These are phyloP conservation scores for Blastomussa wellsi DNA, from an alignment of 92 coral and sea anemone species.

Conservation along the genomic window DNA sequence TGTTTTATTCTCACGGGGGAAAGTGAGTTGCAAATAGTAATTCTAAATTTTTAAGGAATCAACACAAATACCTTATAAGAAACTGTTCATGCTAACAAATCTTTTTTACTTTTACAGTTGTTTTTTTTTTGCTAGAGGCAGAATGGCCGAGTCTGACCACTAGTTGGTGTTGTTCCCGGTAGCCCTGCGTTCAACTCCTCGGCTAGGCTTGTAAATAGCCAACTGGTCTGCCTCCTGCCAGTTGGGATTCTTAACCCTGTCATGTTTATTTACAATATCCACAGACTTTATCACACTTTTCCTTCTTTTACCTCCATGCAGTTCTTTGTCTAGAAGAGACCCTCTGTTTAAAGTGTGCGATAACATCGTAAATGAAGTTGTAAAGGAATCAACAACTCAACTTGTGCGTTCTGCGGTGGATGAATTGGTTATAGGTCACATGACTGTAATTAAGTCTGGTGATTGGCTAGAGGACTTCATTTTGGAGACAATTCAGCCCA, in stretches of 20 bases:
- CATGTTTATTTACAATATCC: too few relatives aligned
- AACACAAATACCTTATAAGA: too few relatives aligned
- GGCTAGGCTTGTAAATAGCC: too few relatives aligned
- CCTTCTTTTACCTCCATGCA: neutral
- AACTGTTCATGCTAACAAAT: too few relatives aligned
- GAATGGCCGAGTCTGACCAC: too few relatives aligned
- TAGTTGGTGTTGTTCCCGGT: too few relatives aligned
- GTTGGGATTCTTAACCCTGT: too few relatives aligned
- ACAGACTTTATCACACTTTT: neutral
- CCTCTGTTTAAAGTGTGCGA: constrained; percentile 45
- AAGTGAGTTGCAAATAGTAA: constrained; percentile 37
- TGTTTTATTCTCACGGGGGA: constrained; percentile 48
- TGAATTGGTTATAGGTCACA: constrained; percentile 70
- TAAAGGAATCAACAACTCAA: constrained; percentile 45
- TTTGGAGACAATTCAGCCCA: constrained; percentile 64
- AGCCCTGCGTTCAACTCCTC: too few relatives aligned
- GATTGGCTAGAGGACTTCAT: constrained; percentile 82
- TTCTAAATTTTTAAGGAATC: too few relatives aligned
- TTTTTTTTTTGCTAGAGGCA: too few relatives aligned
- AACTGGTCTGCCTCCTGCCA: too few relatives aligned
- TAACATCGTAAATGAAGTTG: constrained; percentile 57
- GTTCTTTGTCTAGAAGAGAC: constrained; percentile 39
- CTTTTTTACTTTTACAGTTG: too few relatives aligned
- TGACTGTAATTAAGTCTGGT: constrained; percentile 56
- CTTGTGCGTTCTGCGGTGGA: constrained; percentile 60